Evolutionary conservation across 2,888 invertebrate species (phyloP), one percentile per base, ranked within the genome.

Genomic region (Matsumyia berberina): DNA sequence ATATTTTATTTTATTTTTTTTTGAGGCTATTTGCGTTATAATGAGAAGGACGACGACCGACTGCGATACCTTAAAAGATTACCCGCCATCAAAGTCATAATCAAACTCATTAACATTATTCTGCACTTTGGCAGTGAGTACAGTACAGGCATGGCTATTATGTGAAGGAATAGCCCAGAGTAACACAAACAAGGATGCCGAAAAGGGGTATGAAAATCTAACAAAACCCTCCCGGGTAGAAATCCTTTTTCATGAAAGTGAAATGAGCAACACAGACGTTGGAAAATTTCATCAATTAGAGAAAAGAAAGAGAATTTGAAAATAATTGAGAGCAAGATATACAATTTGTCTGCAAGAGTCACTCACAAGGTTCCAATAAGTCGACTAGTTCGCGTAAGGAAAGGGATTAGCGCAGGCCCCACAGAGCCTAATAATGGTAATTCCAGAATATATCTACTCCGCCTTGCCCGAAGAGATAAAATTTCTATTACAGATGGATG

Each of bases 71-170:
- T 60, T 58, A 49, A 60, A 60, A 49, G 72, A 72, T 51, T 60
- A 51, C 57, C 72, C 72, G 24, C 60, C 85, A 53, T 58, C 70
- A 44, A 12, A 74, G 46, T 46, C 66, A 60, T 76, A 76, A 80
- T 76, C 57, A 79, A 70, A 74, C 74, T 70, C 85, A 79, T 85
- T 85, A 85, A 85, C 85, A 85, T 85, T 79, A 76, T 80, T 85
- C 70, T 76, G 80, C 85, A 85, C 85, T 85, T 85, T 85, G 66
- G 39, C 74, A 67, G 31, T 39, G 42, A 51, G 57, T 58, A 74
- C 49, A 51, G 57, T 58, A 74, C 49, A 53, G 31, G 19, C 46
- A 62, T 42, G 37, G 57, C 49, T 49, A 58, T 57, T 33, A 64
- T 67, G 79, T 67, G 39, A 42, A 53, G 53, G 33, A 12, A 60